phyloP scores from a whole-genome alignment of 2,888 invertebrate genomes.

The Sarcophaga carnaria region DNA sequence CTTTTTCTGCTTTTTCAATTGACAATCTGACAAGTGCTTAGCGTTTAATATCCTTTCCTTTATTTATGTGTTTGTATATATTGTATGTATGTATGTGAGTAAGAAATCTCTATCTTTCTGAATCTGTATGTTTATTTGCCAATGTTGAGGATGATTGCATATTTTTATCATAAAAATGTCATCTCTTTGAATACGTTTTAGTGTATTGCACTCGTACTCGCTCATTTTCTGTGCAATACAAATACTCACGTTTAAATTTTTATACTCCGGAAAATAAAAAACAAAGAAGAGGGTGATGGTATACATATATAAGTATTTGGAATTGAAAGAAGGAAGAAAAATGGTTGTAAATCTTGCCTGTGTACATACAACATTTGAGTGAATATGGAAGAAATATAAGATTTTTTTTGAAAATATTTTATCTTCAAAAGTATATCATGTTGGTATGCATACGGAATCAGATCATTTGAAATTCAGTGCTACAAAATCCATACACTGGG shows the following conservation, averaged over 20 bases:
- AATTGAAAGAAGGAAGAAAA: too few species aligned
- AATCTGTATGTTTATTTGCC: conserved; percentile 34
- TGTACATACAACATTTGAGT: not conserved
- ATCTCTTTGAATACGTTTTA: conserved; percentile 53
- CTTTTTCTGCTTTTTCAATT: not conserved
- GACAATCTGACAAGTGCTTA: not conserved
- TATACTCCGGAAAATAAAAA: too few species aligned
- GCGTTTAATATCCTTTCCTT: conserved; percentile 19
- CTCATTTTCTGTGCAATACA: conserved; percentile 8
- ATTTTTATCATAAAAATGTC: conserved; percentile 66
- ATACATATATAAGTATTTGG: too few species aligned
- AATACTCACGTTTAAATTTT: not conserved
- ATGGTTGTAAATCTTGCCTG: too few species aligned
- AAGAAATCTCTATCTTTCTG: not conserved
- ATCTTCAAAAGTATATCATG: conserved; percentile 50
- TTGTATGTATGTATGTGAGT: not conserved
- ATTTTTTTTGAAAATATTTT: conserved; percentile 56
- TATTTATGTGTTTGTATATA: not conserved
- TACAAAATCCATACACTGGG: conserved; percentile 20
- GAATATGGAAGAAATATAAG: conserved; percentile 24
- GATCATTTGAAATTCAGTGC: conserved; percentile 46
- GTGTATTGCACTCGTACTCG: conserved; percentile 20
- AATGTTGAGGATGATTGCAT: conserved; percentile 63
- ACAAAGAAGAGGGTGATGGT: too few species aligned
- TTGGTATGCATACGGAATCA: conserved; percentile 17